Evolutionary conservation across 2,113 vertebrate species (phyloP).

Genomic region (Eubucco bourcierii): DNA sequence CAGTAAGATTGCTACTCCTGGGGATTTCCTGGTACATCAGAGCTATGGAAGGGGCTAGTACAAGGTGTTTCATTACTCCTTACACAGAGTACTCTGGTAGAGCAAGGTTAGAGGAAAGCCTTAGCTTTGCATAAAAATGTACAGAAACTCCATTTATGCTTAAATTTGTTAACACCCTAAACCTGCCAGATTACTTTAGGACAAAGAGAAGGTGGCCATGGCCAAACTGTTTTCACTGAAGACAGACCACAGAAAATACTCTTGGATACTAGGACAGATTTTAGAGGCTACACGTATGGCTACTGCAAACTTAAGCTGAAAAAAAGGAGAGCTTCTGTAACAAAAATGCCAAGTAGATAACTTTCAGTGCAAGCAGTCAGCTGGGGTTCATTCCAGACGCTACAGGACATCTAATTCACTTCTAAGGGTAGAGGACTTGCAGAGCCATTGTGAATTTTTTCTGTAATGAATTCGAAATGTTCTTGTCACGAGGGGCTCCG

Average conservation of each 20-base stretch:
- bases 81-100: not conserved
- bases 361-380: not conserved
- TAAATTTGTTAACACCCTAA: not conserved
- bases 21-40: not conserved
- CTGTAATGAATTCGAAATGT: not conserved
- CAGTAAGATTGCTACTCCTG: not conserved
- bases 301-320: not conserved
- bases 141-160: not conserved
- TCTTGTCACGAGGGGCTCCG: not conserved
- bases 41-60: not conserved
- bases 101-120: not conserved
- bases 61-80: not conserved
- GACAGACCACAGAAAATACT: conserved; percentile 63
- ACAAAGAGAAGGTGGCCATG: not conserved
- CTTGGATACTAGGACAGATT: not conserved
- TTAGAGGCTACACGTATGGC: not conserved
- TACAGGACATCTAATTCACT: not conserved
- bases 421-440: not conserved
- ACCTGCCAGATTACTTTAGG: not conserved
- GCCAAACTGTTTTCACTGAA: not conserved
- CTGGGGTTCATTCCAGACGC: not conserved
- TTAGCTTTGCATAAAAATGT: not conserved
- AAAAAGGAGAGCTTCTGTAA: not conserved
- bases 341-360: not conserved
- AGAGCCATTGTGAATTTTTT: not conserved